A percentile compares a stretch with the other conserved stretches of the same genome.
phyloP scores from a whole-genome alignment of 2,113 vertebrate species.

The Emydocephalus ijimae region DNA sequence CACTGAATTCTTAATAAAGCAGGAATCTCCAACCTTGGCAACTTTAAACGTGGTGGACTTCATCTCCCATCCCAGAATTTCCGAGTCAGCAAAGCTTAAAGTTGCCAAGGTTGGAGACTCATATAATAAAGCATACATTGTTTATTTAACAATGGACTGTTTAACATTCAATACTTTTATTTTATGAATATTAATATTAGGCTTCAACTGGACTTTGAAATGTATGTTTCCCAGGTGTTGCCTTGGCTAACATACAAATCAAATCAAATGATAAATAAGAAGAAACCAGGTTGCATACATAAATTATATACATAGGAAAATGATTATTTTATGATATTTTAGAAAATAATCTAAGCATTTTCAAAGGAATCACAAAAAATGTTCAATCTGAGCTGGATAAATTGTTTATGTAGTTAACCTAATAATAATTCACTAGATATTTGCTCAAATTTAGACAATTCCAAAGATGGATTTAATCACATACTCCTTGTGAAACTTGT shows the following conservation, averaged over 20 bases:
- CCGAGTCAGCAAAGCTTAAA: no score
- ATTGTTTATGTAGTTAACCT: neutral
- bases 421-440: constrained; percentile 8
- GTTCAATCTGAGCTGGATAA: constrained; percentile 3
- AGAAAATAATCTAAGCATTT: neutral
- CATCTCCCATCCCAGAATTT: no score
- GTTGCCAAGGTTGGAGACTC: no score
- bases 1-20: no score
- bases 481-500: constrained; percentile 13
- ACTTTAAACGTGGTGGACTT: no score
- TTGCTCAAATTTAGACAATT: constrained; percentile 26
- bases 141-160: neutral
- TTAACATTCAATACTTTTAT: neutral
- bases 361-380: neutral
- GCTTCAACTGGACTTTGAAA: neutral
- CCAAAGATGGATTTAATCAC: constrained; percentile 22
- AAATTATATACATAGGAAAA: neutral
- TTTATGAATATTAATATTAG: neutral
- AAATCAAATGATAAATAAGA: neutral
- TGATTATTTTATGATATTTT: neutral
- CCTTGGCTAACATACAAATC: neutral
- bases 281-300: neutral
- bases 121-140: neutral
- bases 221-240: neutral
- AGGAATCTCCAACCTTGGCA: no score